Conservation (phyloP, 2,797 vertebrate genomes). For the Myotis vivesi region DNA sequence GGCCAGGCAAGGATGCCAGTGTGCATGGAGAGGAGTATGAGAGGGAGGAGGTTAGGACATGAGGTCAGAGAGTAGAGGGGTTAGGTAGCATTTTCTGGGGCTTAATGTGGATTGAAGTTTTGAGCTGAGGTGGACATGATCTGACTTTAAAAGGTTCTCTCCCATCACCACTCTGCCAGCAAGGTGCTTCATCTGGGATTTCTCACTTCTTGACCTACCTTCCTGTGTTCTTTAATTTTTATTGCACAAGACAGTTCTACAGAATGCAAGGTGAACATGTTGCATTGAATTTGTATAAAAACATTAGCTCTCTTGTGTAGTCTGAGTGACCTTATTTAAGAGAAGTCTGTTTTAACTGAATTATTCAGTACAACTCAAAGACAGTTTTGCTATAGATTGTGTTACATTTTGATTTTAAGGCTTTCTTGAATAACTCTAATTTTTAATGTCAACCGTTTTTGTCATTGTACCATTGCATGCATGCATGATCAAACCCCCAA, state of each 20-base stretch:
- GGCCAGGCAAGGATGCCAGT: background rate
- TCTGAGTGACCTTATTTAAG: background rate
- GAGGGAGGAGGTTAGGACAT: background rate
- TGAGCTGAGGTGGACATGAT: background rate
- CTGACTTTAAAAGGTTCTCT: background rate
- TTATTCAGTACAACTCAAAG: background rate
- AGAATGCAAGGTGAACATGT: background rate
- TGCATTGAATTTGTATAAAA: background rate
- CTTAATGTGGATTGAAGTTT: background rate
- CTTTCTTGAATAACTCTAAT: constrained; percentile 5
- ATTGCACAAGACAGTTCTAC: background rate
- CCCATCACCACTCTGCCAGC: background rate
- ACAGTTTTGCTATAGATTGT: background rate
- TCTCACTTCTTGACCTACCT: background rate
- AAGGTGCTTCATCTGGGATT: background rate
- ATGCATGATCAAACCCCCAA: constrained; percentile 49
- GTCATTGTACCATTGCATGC: background rate
- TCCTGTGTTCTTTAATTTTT: constrained; percentile 15
- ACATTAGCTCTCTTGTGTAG: background rate
- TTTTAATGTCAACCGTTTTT: background rate
- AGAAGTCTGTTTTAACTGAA: constrained; percentile 25
- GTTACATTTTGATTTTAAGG: constrained; percentile 1
- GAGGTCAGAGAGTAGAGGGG: background rate
- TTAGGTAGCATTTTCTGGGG: background rate
- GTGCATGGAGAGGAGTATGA: background rate